Base-by-base conservation (phyloP, 2,113 vertebrate species). In the Python bivittatus region DNA sequence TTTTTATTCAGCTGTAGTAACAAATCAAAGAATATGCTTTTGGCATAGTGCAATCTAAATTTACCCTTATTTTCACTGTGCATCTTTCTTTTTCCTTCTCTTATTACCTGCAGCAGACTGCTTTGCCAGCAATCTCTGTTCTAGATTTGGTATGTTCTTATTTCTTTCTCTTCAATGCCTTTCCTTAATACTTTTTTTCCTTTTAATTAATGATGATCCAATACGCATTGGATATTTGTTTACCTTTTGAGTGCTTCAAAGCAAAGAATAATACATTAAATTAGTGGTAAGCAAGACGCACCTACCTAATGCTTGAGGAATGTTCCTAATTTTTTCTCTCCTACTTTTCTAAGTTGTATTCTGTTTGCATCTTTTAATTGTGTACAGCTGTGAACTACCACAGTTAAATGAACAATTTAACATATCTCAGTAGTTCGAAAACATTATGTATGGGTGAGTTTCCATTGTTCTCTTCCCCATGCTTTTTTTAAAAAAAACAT, bases 61-160 rank as follows among this genome's bases (percentile, higher is more conserved):
- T 93, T 97, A 96, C 94, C 96, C 96, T 97, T 98, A 96, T 97
- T 98, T 98, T 98, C 97, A 98, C 98, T 97, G 97, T 97, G 95
- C 95, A 94, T 98, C 96, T 98, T 97, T 98, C 97, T 98, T 97
- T 97, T 97, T 97, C 95, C 95, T 96, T 96, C 96, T 97, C 97
- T 97, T 97, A 96, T 97, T 98, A 95, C 97, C 97, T 98, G 99
- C 99, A 99, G 99, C 99, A 99, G 99, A 99, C 99, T 98, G 99
- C 99, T 99, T 96, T 99, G 98, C 99, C 99, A 98, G 99, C 99
- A 99, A 99, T 99, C 98, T 99, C 99, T 99, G 99, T 99, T 98
- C 99, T 99, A 99, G 99, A 99, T 98, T 99, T 99, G 99, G 99
- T 99, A 99, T 98, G 99, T 99, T 98, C 97, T 98, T 98, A 97